phyloP scores from a whole-genome alignment of 2,113 vertebrate genomes.

The Plestiodon gilberti region DNA sequence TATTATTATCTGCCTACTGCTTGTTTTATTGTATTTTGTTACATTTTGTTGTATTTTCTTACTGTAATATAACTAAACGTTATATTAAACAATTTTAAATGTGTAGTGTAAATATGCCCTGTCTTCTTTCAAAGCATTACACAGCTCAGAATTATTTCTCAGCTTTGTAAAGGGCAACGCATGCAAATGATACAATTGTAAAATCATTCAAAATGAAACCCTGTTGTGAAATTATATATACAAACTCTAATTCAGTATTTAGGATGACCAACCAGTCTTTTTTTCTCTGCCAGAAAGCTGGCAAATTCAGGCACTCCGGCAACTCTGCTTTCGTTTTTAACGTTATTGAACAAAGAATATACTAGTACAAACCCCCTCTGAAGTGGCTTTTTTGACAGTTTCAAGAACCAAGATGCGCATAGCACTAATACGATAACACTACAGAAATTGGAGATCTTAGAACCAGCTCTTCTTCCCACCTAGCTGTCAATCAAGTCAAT shows the following conservation, averaged over 20 bases:
- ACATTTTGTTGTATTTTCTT: too few relatives aligned
- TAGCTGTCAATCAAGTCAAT: background rate
- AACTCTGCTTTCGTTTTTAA: conserved; percentile 20
- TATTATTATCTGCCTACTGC: too few relatives aligned
- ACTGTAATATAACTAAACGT: too few relatives aligned
- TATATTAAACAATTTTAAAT: background rate
- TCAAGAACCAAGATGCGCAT: conserved; percentile 7
- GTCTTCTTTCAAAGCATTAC: background rate
- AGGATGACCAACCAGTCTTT: conserved; percentile 1
- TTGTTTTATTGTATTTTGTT: too few relatives aligned
- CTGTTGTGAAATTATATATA: background rate
- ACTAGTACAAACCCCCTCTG: background rate
- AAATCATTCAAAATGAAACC: background rate
- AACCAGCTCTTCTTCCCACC: background rate
- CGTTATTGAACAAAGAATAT: background rate
- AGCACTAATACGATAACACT: background rate
- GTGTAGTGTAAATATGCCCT: background rate
- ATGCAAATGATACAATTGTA: background rate
- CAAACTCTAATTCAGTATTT: conserved; percentile 4
- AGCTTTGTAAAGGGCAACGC: rapidly evolving
- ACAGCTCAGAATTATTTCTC: background rate
- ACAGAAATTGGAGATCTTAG: background rate
- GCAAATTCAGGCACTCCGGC: background rate
- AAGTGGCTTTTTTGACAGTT: conserved; percentile 16
- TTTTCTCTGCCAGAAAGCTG: conserved; percentile 19